Percentiles rank a stretch among this genome's conserved stretches.
These are phyloP conservation scores for Drosophila melanica DNA, from an alignment of 1,140 invertebrate species.

Conservation along the genomic window DNA sequence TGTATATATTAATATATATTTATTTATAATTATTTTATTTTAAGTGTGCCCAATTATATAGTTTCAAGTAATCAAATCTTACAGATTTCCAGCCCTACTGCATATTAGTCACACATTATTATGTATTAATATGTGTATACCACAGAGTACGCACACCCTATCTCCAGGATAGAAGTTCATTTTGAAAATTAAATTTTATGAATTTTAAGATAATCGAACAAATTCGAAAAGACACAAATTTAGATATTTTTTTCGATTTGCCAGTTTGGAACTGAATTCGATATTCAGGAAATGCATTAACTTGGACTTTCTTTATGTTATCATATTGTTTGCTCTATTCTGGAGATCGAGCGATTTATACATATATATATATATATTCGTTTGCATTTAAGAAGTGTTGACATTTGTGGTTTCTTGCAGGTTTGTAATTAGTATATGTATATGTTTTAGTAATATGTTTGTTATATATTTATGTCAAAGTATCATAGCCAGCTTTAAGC, in stretches of 20 bases:
- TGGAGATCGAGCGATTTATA: slow-evolving; percentile 13
- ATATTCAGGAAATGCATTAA: slow-evolving; percentile 1
- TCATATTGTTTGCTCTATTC: background rate
- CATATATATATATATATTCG: slow-evolving; percentile 18
- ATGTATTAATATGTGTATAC: slow-evolving; percentile 22
- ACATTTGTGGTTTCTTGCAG: slow-evolving; percentile 34
- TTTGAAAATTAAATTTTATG: background rate
- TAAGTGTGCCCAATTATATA: slow-evolving; percentile 51
- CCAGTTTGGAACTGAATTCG: background rate
- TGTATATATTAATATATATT: slow-evolving; percentile 31
- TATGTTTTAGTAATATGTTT: background rate
- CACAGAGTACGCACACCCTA: slow-evolving; percentile 2
- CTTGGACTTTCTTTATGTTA: background rate
- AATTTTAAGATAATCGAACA: background rate
- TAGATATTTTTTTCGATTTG: background rate
- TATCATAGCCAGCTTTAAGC: slow-evolving; percentile 64
- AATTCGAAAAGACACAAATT: background rate
- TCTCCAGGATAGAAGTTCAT: slow-evolving; percentile 7
- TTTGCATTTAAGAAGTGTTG: slow-evolving; percentile 36
- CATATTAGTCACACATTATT: slow-evolving; percentile 13
- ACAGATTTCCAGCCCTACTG: slow-evolving; percentile 37
- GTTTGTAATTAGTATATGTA: slow-evolving; percentile 25
- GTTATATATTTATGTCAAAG: slow-evolving; percentile 37
- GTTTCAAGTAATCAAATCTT: slow-evolving; percentile 48
- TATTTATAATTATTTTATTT: slow-evolving; percentile 42